Base-by-base conservation (phyloP, 2,797 vertebrate genomes). In the Anguilla obscura region DNA sequence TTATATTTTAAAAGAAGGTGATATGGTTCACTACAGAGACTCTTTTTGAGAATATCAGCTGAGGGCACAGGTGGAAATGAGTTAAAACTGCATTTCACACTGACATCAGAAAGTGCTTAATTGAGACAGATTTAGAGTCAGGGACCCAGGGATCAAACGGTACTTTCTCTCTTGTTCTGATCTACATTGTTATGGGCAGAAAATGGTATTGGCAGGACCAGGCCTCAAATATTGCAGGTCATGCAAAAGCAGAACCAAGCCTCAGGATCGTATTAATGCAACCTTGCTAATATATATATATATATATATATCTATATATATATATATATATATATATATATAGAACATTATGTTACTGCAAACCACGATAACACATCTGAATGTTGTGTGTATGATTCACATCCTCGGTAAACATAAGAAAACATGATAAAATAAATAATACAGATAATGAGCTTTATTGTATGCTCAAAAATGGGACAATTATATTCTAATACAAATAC, bases 21-120 rank as follows among this genome's bases (percentile, higher is more conserved):
- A 79, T 36, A 79, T 40, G 16, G 33, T 79, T 79, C 27, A 71
- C 66, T 1, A 30, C 5, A 71, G 66, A 33, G 69, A 30, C 7
- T 69, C 12, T 16, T 16, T 76, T 10, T 16, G 71, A 36, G 1
- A 76, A 76, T 79, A 45, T 79, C 74, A 79, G 74, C 74, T 8
- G 82, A 50, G 40, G 71, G 36, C 82, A 84, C 83, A 84, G 48
- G 54, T 84, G 54, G 40, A 48, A 45, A 69, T 69, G 63, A 69
- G n/a, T 69, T 69, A 69, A 69, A 69, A 69, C n/a, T 63, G 2
- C 60, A 63, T 63, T 24, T 63, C 18, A 54, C 14, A 10, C n/a
- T 12, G 30, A 33, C 30, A 71, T 14, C 33, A 74, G 30, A 74
- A 74, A 16, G 27, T 14, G 10, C 27, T 30, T 74, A 30, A 30